A percentile compares a stretch with the other conserved stretches of the same genome.
These are phyloP conservation scores for Teinopalpus imperialis DNA, from an alignment of 2,888 invertebrate species.

Conservation along the genomic window DNA sequence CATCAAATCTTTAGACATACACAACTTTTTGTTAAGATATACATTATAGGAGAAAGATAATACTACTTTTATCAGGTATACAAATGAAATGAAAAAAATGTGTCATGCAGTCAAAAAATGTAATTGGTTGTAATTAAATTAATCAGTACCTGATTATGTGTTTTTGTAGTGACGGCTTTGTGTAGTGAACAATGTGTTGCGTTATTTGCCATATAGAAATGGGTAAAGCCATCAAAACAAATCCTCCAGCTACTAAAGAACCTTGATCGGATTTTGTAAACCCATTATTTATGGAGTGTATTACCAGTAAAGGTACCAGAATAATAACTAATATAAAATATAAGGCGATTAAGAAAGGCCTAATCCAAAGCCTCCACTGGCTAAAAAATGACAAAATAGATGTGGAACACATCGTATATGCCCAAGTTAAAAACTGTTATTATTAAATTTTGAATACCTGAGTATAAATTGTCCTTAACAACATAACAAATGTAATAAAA, in stretches of 20 bases:
- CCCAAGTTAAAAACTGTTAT: not conserved
- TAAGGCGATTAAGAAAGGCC: conserved; percentile 89
- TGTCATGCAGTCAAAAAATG: too few species aligned
- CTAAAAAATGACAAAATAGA: conserved; percentile 61
- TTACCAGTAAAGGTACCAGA: conserved; percentile 91
- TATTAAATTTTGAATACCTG: not conserved
- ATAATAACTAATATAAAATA: conserved; percentile 92
- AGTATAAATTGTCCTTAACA: conserved; percentile 4
- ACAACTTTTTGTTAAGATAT: too few species aligned
- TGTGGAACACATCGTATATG: conserved; percentile 61
- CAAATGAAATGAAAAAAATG: too few species aligned
- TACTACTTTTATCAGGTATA: too few species aligned
- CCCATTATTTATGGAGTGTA: conserved; percentile 90
- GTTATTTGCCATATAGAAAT: conserved; percentile 97
- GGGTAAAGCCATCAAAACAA: conserved; percentile 94
- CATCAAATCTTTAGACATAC: too few species aligned
- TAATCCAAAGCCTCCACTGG: conserved; percentile 94
- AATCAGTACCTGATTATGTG: conserved; percentile 92
- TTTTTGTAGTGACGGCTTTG: conserved; percentile 94
- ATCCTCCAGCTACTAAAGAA: conserved; percentile 93
- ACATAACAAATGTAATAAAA: too few species aligned
- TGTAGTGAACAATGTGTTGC: conserved; percentile 96
- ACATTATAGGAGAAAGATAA: too few species aligned
- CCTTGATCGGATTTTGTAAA: conserved; percentile 90
- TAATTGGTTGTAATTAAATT: not conserved